Percentiles rank a stretch among this genome's conserved stretches.
Conservation (phyloP, 2,113 vertebrate genomes). For the Cebus imitator region DNA sequence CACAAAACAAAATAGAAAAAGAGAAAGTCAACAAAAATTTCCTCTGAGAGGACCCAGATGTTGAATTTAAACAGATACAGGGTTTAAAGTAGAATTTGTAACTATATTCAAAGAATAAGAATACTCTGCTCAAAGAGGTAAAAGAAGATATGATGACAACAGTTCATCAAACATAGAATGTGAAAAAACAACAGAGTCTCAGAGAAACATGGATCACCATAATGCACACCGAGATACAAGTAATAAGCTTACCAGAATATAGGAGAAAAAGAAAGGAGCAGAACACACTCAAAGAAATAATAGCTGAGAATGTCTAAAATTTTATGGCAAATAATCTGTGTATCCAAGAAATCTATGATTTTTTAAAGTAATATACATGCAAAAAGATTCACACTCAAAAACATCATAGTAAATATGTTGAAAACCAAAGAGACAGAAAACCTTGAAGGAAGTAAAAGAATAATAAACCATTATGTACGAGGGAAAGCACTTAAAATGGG, state of each 20-base stretch:
- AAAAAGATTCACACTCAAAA: background rate
- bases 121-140: background rate
- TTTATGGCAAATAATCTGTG: background rate
- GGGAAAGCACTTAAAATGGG: background rate
- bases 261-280: background rate
- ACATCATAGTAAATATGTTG: background rate
- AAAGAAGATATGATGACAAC: background rate
- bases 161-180: background rate
- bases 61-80: background rate
- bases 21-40: background rate
- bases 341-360: background rate
- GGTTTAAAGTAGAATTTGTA: background rate
- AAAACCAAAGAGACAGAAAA: background rate
- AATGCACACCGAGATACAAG: background rate
- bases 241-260: background rate
- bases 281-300: background rate
- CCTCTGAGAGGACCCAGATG: background rate
- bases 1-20: background rate
- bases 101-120: background rate
- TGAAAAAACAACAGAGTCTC: background rate
- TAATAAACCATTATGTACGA: background rate
- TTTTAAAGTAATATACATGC: background rate
- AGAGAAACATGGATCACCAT: background rate
- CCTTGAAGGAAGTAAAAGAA: background rate
- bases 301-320: background rate